Conservation (phyloP, 2,797 vertebrate species). For the Lacerta agilis region DNA sequence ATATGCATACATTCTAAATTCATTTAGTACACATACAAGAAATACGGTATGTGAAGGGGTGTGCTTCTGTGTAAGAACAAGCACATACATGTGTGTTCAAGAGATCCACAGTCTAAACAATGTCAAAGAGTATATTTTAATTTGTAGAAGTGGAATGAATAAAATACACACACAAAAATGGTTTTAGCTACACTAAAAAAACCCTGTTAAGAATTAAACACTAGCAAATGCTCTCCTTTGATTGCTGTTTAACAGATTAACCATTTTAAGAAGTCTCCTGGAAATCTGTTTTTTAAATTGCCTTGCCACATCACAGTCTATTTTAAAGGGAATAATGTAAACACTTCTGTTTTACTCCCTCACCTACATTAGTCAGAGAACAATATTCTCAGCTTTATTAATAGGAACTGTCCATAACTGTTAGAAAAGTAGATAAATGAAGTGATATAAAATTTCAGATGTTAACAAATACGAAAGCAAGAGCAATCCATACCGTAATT, state of each 20-base stretch:
- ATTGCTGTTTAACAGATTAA: conserved; percentile 72
- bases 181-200: conserved; percentile 68
- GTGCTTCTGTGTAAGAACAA: neutral
- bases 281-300: conserved; percentile 50
- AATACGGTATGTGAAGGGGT: neutral
- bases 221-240: conserved; percentile 77
- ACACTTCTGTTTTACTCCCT: conserved; percentile 77
- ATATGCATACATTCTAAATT: neutral
- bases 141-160: conserved; percentile 72
- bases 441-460: conserved; percentile 51
- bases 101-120: conserved; percentile 79
- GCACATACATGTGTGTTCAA: neutral
- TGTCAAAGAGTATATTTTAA: conserved; percentile 61
- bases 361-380: conserved; percentile 70
- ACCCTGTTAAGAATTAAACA: conserved; percentile 65
- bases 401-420: conserved; percentile 61
- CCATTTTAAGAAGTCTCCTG: conserved; percentile 69
- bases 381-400: conserved; percentile 68
- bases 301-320: conserved; percentile 75
- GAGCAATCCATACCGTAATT: conserved; percentile 36
- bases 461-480: conserved; percentile 54
- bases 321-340: conserved; percentile 79
- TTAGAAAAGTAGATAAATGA: conserved; percentile 55
- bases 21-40: neutral
- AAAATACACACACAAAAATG: conserved; percentile 79